Conservation (phyloP, 1,140 invertebrate genomes). For the Aleiodes sp. region DNA sequence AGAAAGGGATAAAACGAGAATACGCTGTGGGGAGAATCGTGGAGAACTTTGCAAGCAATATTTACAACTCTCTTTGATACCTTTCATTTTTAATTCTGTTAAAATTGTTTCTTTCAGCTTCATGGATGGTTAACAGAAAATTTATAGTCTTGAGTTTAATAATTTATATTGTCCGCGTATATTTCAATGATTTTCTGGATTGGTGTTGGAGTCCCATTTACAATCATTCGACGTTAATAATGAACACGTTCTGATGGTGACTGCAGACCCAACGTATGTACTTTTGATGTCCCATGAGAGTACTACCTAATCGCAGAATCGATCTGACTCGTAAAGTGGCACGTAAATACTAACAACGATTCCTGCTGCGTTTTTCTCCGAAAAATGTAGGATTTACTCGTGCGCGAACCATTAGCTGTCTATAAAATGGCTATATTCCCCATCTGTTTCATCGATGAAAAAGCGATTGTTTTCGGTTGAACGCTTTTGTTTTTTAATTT, state of each 20-base stretch:
- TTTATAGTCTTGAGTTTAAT: too few species aligned
- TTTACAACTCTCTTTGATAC: too few species aligned
- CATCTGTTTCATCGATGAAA: neutral
- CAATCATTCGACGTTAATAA: neutral
- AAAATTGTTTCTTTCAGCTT: too few species aligned
- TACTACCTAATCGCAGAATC: conserved; percentile 10
- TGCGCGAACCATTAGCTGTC: conserved; percentile 20
- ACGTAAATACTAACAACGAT: conserved; percentile 26
- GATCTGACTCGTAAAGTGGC: conserved; percentile 28
- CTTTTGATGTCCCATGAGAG: conserved; percentile 3
- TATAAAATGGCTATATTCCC: conserved; percentile 14
- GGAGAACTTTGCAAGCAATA: too few species aligned
- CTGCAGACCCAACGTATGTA: neutral
- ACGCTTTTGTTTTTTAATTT: neutral
- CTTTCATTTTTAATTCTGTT: too few species aligned
- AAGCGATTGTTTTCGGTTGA: neutral
- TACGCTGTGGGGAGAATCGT: too few species aligned
- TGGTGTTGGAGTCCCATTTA: conserved; percentile 4
- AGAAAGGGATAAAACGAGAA: too few species aligned
- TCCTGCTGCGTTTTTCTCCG: conserved; percentile 9
- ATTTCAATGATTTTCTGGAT: neutral
- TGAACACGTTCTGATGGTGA: neutral
- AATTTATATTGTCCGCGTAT: too few species aligned
- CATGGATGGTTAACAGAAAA: too few species aligned
- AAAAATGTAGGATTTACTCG: conserved; percentile 11